These are phyloP conservation scores for Mus spicilegus DNA, from an alignment of 2,113 vertebrate species.

Conservation along the genomic window DNA sequence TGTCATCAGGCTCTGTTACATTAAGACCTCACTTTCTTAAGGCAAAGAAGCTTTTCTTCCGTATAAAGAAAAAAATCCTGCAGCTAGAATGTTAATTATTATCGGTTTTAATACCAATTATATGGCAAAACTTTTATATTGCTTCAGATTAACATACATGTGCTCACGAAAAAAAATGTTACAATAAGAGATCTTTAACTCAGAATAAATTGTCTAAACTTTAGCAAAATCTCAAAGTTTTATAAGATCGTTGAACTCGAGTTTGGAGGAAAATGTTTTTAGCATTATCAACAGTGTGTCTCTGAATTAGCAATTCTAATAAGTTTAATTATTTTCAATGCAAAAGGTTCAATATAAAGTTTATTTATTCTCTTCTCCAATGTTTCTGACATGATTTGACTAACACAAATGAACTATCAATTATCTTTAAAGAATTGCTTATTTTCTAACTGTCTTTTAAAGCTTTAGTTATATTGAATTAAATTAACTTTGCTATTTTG, in stretches of 20 bases:
- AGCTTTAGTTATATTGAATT: not conserved
- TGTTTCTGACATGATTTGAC: constrained; percentile 20
- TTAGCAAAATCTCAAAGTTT: not conserved
- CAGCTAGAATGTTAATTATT: not conserved
- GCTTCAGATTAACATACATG: not conserved
- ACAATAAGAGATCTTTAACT: not conserved
- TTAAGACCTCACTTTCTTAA: not conserved
- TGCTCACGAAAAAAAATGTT: not conserved
- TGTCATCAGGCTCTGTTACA: not conserved
- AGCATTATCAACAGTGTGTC: not conserved
- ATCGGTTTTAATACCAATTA: not conserved
- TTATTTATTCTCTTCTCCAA: constrained; percentile 9
- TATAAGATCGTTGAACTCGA: not conserved
- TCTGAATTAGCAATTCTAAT: constrained; percentile 23
- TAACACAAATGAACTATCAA: constrained; percentile 12
- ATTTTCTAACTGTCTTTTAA: constrained; percentile 42
- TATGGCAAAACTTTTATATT: not conserved
- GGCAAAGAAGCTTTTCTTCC: not conserved
- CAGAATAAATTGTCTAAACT: constrained; percentile 38
- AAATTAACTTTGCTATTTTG: constrained; percentile 16
- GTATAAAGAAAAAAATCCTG: not conserved
- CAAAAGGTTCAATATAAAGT: constrained; percentile 7
- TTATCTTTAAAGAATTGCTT: constrained; percentile 42
- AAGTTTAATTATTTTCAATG: not conserved
- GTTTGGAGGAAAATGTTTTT: not conserved